phyloP scores from a whole-genome alignment of 2,797 vertebrate species.

The Poecilia gillii region DNA sequence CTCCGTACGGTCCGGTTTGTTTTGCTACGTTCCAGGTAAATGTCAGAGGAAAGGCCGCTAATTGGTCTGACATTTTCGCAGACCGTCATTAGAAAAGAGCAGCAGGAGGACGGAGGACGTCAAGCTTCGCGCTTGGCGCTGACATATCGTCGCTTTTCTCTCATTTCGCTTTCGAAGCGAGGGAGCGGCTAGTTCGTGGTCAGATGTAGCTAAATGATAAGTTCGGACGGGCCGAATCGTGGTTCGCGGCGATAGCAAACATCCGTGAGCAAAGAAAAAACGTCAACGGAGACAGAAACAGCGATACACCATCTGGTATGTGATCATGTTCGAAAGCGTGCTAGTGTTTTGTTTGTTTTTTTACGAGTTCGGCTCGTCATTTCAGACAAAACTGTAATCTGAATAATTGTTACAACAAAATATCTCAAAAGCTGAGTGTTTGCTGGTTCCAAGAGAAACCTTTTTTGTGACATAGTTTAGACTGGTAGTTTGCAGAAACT shows the following conservation, averaged over 20 bases:
- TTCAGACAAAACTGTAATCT: slow-evolving; percentile 80
- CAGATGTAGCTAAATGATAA: background rate
- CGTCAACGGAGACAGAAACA: slow-evolving; percentile 14
- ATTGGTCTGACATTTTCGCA: slow-evolving; percentile 78
- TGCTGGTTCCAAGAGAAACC: slow-evolving; percentile 80
- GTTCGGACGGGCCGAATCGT: background rate
- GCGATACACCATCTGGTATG: slow-evolving; percentile 74
- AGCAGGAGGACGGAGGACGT: slow-evolving; percentile 59
- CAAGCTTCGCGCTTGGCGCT: slow-evolving; percentile 50
- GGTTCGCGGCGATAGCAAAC: slow-evolving; percentile 22
- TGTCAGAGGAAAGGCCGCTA: slow-evolving; percentile 73
- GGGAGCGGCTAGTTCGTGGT: slow-evolving; percentile 13
- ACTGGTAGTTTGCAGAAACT: slow-evolving; percentile 86
- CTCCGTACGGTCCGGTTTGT: slow-evolving; percentile 51
- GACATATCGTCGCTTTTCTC: slow-evolving; percentile 60
- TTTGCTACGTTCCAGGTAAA: slow-evolving; percentile 70
- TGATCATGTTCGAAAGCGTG: slow-evolving; percentile 70
- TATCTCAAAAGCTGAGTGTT: slow-evolving; percentile 82
- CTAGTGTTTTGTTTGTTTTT: slow-evolving; percentile 69
- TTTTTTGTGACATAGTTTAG: slow-evolving; percentile 87
- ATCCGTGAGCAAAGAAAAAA: slow-evolving; percentile 33
- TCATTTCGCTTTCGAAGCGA: slow-evolving; percentile 3
- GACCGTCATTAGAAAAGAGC: slow-evolving; percentile 64
- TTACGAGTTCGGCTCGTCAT: slow-evolving; percentile 71
- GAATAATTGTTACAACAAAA: slow-evolving; percentile 78